Conservation (phyloP, 2,797 vertebrate species). For the Eulemur coronatus region DNA sequence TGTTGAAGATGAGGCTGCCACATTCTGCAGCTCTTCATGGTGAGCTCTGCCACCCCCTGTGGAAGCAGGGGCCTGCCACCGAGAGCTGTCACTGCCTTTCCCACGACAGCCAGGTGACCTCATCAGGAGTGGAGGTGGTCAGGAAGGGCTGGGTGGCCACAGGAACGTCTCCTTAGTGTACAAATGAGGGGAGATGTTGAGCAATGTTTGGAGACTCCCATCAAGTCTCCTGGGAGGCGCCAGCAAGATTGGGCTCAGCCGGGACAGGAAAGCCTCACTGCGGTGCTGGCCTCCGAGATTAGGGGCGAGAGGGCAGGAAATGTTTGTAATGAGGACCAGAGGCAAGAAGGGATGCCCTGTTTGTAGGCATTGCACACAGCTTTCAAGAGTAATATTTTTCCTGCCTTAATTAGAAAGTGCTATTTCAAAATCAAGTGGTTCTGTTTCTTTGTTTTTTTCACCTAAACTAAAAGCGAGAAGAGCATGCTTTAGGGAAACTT, state of each 20-base stretch:
- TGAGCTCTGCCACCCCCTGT: neutral
- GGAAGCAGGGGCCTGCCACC: neutral
- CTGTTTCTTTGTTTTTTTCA: neutral
- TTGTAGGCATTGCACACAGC: neutral
- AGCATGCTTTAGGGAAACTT: neutral
- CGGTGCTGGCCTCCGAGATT: neutral
- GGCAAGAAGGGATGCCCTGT: neutral
- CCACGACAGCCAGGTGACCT: neutral
- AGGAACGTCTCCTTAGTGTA: neutral
- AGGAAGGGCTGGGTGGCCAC: neutral
- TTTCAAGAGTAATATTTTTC: neutral
- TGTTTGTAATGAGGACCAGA: neutral
- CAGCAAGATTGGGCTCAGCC: neutral
- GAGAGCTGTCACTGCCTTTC: neutral
- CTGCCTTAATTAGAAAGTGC: neutral
- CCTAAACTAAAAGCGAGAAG: neutral
- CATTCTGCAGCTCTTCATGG: neutral
- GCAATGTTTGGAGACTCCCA: neutral
- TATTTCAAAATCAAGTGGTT: neutral
- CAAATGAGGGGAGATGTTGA: neutral
- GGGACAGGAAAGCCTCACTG: neutral
- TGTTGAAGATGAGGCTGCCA: neutral
- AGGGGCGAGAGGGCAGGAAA: fast-evolving
- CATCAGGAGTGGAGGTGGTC: too few species aligned
- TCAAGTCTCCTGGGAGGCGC: neutral